Conservation (phyloP, 2,113 vertebrate genomes). For the Chloroceryle aenea region DNA sequence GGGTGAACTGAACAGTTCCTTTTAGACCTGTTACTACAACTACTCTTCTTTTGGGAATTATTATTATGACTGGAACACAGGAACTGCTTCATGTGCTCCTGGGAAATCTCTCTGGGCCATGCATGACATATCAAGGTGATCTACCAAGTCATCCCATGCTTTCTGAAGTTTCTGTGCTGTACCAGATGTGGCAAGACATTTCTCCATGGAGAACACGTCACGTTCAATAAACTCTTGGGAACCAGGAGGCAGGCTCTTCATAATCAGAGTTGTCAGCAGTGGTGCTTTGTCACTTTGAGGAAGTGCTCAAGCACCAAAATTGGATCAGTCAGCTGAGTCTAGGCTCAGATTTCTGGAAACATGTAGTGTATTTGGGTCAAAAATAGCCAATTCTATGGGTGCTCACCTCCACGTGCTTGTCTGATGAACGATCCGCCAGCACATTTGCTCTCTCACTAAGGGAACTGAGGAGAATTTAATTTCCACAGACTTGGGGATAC, state of each 20-base stretch:
- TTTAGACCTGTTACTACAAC: background rate
- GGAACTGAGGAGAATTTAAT: background rate
- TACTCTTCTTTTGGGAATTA: background rate
- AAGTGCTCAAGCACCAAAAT: background rate
- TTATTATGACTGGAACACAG: background rate
- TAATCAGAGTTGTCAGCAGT: background rate
- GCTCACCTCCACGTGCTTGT: background rate
- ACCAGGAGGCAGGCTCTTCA: background rate
- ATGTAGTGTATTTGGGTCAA: background rate
- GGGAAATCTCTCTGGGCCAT: background rate
- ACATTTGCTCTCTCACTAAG: background rate
- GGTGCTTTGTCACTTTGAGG: background rate
- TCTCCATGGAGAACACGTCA: background rate
- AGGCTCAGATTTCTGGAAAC: background rate
- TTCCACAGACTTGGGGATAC: background rate
- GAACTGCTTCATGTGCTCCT: background rate
- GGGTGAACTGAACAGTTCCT: background rate
- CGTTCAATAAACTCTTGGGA: background rate
- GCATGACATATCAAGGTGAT: background rate
- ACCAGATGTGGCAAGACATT: background rate
- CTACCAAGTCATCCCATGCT: background rate
- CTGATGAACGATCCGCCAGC: background rate
- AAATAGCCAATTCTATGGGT: background rate
- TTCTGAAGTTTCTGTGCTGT: background rate
- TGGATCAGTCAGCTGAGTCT: background rate